These are phyloP conservation scores for Montipora sp. DNA, from an alignment of 64 coral and sea anemone genomes.

Conservation along the genomic window DNA sequence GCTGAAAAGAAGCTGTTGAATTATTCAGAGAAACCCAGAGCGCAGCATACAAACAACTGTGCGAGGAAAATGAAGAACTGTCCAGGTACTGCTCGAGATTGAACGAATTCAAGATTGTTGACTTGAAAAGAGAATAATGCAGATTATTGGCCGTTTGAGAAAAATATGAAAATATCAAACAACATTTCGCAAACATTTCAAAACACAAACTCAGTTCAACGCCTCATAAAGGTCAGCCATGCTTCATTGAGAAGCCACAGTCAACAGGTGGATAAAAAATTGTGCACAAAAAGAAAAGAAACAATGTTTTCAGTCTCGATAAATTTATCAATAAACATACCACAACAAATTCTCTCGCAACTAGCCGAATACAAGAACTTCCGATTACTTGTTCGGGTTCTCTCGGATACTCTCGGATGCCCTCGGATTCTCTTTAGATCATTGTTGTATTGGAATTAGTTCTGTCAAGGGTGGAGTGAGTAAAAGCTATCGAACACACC, in stretches of 20 bases:
- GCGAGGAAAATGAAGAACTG: not conserved
- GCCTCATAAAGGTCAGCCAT: not conserved
- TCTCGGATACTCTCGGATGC: too few species aligned
- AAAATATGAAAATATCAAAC: not conserved
- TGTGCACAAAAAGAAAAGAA: not conserved
- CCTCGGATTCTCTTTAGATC: too few species aligned
- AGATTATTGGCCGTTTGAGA: not conserved
- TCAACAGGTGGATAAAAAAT: slow-evolving; percentile 34
- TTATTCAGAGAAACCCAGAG: slow-evolving; percentile 2
- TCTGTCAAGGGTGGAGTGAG: not conserved
- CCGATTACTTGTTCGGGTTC: too few species aligned
- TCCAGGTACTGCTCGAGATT: not conserved
- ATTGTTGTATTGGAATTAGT: not conserved
- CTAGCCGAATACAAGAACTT: too few species aligned
- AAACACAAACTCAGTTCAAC: too few species aligned
- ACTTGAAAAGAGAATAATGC: not conserved
- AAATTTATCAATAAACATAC: too few species aligned
- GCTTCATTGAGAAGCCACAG: not conserved
- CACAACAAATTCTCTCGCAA: too few species aligned
- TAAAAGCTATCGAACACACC: not conserved
- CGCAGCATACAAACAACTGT: not conserved
- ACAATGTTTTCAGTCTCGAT: not conserved
- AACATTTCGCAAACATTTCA: too few species aligned
- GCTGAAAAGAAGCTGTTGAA: slow-evolving; percentile 29
- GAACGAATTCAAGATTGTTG: not conserved